Evolutionary conservation across 2,113 vertebrate genomes (phyloP).

Genomic region (Psephotus haematonotus): DNA sequence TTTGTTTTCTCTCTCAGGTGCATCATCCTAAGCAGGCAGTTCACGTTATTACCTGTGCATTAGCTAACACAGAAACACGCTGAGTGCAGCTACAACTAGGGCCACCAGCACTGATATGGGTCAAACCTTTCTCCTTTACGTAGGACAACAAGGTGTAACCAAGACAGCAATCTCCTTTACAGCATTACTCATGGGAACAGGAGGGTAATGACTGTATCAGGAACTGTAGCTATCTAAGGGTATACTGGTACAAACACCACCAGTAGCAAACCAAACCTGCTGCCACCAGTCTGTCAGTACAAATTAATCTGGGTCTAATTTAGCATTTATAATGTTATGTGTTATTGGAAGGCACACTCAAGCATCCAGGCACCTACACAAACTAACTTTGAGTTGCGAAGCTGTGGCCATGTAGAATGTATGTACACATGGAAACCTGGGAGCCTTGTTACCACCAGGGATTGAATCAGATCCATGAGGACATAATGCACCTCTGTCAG

Average conservation of each 20-base stretch:
- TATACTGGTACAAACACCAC: background rate
- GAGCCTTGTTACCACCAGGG: background rate
- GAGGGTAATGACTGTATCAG: background rate
- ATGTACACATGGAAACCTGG: background rate
- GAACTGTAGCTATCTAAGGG: background rate
- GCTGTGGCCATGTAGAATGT: background rate
- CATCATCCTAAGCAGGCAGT: background rate
- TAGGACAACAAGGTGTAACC: slow-evolving; percentile 26
- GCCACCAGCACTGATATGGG: background rate
- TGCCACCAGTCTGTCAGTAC: background rate
- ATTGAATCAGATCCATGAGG: background rate
- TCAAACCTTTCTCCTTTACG: background rate
- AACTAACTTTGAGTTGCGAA: background rate
- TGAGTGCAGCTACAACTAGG: background rate
- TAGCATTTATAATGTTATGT: background rate
- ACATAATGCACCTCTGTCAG: background rate
- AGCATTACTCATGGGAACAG: slow-evolving; percentile 7
- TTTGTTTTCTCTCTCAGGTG: background rate
- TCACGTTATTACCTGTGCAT: background rate
- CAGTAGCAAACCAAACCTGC: slow-evolving; percentile 11
- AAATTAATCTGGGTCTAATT: background rate
- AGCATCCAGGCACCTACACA: background rate
- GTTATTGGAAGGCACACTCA: background rate
- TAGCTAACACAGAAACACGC: background rate
- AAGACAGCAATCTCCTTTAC: background rate